Evolutionary conservation across 2,888 invertebrate genomes (phyloP).

Genomic region (Bembecia ichneumoniformis): DNA sequence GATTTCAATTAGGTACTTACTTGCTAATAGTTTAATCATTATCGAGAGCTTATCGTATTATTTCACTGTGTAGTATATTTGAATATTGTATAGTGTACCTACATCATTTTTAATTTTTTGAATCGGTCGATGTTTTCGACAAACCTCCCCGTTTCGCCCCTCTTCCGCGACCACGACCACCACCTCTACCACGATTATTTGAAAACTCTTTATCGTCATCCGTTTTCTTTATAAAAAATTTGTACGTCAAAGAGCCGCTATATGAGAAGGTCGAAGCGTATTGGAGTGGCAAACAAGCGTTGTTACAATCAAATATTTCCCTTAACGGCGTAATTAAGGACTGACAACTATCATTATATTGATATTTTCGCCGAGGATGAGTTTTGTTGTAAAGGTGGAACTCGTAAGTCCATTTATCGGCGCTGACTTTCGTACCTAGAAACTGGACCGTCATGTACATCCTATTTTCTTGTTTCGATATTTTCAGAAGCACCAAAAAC

Average conservation of each 20-base stretch:
- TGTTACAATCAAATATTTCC: constrained; percentile 25
- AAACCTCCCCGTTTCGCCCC: no score
- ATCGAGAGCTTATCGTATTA: no score
- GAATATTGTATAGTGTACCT: no score
- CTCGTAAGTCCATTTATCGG: constrained; percentile 48
- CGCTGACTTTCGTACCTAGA: constrained; percentile 35
- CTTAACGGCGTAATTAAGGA: constrained; percentile 19
- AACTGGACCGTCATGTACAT: constrained; percentile 39
- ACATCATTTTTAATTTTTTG: no score
- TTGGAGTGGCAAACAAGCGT: constrained; percentile 27
- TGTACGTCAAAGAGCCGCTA: constrained; percentile 21
- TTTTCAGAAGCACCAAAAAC: constrained; percentile 38
- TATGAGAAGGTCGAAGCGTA: constrained; percentile 20
- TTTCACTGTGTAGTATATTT: no score
- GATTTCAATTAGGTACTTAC: no score
- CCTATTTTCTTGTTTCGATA: constrained; percentile 18
- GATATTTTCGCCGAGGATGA: constrained; percentile 35
- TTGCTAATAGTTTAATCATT: no score
- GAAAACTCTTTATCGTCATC: background rate
- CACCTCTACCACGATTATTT: no score
- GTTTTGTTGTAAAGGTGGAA: constrained; percentile 47
- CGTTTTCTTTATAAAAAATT: constrained; percentile 25
- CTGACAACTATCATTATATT: constrained; percentile 27
- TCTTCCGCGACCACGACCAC: no score
- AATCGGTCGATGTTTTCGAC: no score